These are phyloP conservation scores for Gallinago media DNA, from an alignment of 2,113 vertebrate species.

Conservation along the genomic window DNA sequence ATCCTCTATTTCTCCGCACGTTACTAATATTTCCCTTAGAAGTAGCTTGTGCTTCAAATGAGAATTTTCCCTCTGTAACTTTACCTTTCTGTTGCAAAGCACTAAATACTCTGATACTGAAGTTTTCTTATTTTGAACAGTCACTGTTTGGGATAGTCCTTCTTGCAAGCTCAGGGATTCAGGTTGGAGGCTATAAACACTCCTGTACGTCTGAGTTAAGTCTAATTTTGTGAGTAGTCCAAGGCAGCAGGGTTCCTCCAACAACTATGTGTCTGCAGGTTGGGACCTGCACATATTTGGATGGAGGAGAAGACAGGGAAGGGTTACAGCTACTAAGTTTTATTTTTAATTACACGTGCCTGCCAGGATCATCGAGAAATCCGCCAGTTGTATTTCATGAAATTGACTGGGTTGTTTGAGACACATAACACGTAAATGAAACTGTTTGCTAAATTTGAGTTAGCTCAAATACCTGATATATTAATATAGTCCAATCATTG, in stretches of 20 bases:
- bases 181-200: conserved; percentile 7
- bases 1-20: background rate
- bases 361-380: background rate
- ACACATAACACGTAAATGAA: background rate
- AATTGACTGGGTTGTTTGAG: background rate
- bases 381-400: background rate
- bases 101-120: background rate
- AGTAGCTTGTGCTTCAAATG: background rate
- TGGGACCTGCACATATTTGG: background rate
- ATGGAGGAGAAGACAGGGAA: background rate
- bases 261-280: background rate
- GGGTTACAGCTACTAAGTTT: background rate
- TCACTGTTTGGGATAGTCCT: background rate
- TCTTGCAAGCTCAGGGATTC: background rate
- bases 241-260: conserved; percentile 18
- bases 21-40: background rate
- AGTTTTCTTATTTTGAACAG: background rate
- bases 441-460: background rate
- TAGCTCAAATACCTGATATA: background rate
- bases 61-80: background rate
- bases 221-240: conserved; percentile 18
- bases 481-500: background rate
- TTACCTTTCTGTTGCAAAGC: background rate
- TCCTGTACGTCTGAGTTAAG: background rate
- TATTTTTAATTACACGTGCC: background rate